Base-by-base conservation (phyloP, 2,888 invertebrate species). In the Tenthredo livida region DNA sequence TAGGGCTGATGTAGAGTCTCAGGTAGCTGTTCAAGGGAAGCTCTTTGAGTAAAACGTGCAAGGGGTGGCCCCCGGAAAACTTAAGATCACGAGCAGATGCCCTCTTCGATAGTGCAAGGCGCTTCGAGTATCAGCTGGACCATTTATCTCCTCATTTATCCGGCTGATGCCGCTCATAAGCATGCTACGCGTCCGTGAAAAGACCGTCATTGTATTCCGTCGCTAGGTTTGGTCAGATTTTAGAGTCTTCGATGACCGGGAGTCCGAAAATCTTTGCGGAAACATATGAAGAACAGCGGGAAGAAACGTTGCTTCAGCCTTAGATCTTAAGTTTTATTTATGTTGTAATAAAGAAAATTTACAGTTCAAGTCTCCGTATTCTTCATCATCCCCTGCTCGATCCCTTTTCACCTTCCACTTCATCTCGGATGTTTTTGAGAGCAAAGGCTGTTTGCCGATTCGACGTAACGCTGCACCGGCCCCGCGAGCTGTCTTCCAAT, bases 391-490 rank as follows among this genome's bases (percentile, higher is more conserved):
- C 17, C 29, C 37, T 15, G 6, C 6, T 29, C 54, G 6, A 15
- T 29, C 54, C 33, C 54, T 29, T 77, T 33, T 47, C 77, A 54
- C 54, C 17, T 54, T 29, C n/a, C 77, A n/a, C 17, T 40, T 58
- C 61, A 61, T 80, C 33, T 80, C 61, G 61, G 80, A 80, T 80
- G 21, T 37, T 58, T 80, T 80, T 15, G 37, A 80, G 25, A 47
- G 43, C 17, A 15, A 7, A 43, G 3, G 17, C 33, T 25, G 21
- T 75, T 47, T n/a, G 17, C 6, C 17, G 37, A 17, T 77, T 37
- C 29, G 33, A 54, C 15, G 50, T 54, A 50, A n/a, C n/a, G n/a
- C n/a, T n/a, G n/a, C n/a, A n/a, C n/a, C n/a, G n/a, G n/a, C n/a
- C n/a, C n/a, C n/a, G n/a, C n/a, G n/a, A n/a, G n/a, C 33, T 29